A percentile compares a stretch with the other conserved stretches of the same genome.
phyloP scores from a whole-genome alignment of 2,888 invertebrate genomes.

The Odontomyia ornata region DNA sequence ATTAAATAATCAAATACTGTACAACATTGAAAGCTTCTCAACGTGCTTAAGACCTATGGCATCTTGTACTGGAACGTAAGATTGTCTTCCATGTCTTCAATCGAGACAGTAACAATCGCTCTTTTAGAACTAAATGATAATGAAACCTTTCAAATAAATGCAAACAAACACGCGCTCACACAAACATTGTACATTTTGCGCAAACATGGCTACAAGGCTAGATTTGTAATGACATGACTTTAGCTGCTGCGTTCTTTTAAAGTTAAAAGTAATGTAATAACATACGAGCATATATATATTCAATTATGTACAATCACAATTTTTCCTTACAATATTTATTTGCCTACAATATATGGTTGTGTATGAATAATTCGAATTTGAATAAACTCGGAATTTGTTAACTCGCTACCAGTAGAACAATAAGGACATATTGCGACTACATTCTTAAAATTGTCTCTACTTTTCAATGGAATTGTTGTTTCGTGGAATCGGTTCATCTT shows the following conservation, averaged over 20 bases:
- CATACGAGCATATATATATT: too few relatives aligned
- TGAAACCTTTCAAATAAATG: background rate
- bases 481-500: too few relatives aligned
- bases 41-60: background rate
- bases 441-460: background rate
- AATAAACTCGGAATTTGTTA: background rate
- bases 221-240: too few relatives aligned
- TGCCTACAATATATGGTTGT: too few relatives aligned
- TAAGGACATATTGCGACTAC: background rate
- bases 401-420: background rate
- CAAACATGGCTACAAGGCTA: too few relatives aligned
- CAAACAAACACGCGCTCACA: background rate
- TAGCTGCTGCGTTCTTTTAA: too few relatives aligned
- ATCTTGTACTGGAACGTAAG: constrained; percentile 7
- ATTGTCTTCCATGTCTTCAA: background rate
- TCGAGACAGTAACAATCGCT: background rate
- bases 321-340: too few relatives aligned
- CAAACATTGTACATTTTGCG: background rate
- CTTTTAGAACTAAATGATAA: background rate
- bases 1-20: background rate
- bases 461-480: too few relatives aligned
- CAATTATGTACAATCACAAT: too few relatives aligned
- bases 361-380: background rate
- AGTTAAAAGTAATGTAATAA: too few relatives aligned
- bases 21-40: constrained; percentile 3